Evolutionary conservation across 2,888 invertebrate species (phyloP), one percentile per base, ranked within the genome.

Genomic region (Synanthedon tipuliformis): DNA sequence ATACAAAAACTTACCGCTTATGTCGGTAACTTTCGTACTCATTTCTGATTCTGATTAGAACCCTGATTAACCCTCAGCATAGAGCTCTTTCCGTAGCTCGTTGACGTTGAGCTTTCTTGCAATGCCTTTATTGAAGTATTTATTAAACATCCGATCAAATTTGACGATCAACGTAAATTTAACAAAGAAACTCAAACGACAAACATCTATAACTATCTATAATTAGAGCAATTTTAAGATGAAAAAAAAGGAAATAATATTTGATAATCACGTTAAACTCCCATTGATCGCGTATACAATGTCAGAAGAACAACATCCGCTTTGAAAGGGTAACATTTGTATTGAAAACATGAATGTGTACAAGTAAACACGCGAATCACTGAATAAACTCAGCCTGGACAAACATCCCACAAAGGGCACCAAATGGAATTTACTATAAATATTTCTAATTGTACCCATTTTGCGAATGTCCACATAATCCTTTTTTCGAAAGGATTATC

Each of bases 311-410:
- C 77, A 83, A 84, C 82, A 81, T 84, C 78, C 81, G 76, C 59
- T 34, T 61, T 61, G 52, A 71, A 77, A 75, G 75, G 75, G 70
- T 73, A 62, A 65, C 64, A 54, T 55, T 52, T 51, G 18, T 57
- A 66, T 65, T 66, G 67, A 66, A 68, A 65, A 63, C 59, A 58
- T 71, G 71, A 81, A 78, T 77, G 78, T 82, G 81, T 75, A 68
- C 78, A 80, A 77, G 75, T 75, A 80, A 73, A 70, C 69, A 67
- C 62, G 56, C 62, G 61, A 52, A 55, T 34, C 64, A 65, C 60
- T 75, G 77, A 73, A 78, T 78, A 71, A 75, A 75, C 73, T 74
- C 72, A 82, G 84, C 78, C 78, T 86, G 83, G 68, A 81, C 78
- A 83, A 84, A 83, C 81, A 83, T 58, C 58, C 56, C 55, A 77